A percentile compares a stretch with the other conserved stretches of the same genome.
Conservation (phyloP, 2,113 vertebrate species). For the Myrmecophaga tridactyla region DNA sequence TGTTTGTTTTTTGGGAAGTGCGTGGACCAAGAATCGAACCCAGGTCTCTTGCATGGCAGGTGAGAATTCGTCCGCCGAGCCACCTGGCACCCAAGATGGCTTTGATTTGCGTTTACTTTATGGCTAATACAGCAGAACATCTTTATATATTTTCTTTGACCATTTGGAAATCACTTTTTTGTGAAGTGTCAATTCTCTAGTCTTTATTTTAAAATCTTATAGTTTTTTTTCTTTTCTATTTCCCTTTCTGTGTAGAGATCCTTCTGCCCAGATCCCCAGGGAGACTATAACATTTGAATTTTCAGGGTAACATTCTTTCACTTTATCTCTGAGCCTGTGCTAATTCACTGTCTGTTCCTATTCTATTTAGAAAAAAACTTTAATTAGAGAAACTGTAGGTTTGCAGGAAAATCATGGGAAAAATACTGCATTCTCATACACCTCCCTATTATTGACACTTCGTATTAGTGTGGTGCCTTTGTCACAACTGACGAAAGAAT, state of each 20-base stretch:
- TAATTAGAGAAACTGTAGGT: not conserved
- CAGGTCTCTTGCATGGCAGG: too few species aligned
- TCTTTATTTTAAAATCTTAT: not conserved
- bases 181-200: not conserved
- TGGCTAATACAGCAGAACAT: not conserved
- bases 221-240: not conserved
- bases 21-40: too few species aligned
- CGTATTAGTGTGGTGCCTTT: too few species aligned
- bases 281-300: not conserved
- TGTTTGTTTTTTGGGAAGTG: too few species aligned
- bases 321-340: not conserved
- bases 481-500: too few species aligned
- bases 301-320: constrained; percentile 9
- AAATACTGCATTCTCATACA: too few species aligned
- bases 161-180: not conserved
- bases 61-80: too few species aligned
- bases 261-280: not conserved
- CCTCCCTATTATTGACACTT: too few species aligned
- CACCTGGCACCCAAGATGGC: too few species aligned
- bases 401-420: too few species aligned
- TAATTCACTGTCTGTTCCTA: not conserved
- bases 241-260: not conserved
- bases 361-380: not conserved
- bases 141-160: not conserved
- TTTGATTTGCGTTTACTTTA: not conserved